Evolutionary conservation across 1,140 invertebrate genomes (phyloP).

Genomic region (Acromyrmex echinatior): DNA sequence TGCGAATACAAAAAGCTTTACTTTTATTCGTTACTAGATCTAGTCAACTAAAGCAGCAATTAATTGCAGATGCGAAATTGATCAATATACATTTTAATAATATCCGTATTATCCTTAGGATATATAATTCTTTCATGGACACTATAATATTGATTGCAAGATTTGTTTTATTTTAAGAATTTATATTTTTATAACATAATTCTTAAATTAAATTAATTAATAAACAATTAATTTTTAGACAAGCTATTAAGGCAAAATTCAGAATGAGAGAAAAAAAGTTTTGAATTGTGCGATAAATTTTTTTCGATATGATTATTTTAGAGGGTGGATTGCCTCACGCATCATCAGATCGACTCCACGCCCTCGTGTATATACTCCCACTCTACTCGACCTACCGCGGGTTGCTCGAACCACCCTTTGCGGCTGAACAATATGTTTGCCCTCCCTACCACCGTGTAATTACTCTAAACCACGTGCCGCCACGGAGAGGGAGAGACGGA

Average conservation of each 20-base stretch:
- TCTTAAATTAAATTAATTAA: background rate
- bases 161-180: background rate
- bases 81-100: background rate
- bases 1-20: background rate
- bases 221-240: background rate
- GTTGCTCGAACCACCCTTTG: slow-evolving; percentile 69
- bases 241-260: background rate
- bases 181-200: background rate
- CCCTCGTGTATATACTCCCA: slow-evolving; percentile 72
- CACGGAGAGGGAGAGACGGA: slow-evolving; percentile 35
- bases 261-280: slow-evolving; percentile 1
- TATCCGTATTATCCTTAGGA: background rate
- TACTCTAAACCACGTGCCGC: slow-evolving; percentile 82
- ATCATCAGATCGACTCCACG: slow-evolving; percentile 81
- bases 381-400: slow-evolving; percentile 69
- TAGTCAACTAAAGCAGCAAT: background rate
- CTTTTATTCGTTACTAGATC: background rate
- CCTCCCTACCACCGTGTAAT: slow-evolving; percentile 76
- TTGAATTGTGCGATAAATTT: slow-evolving; percentile 3
- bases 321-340: slow-evolving; percentile 77
- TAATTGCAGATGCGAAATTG: background rate
- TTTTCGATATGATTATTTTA: slow-evolving; percentile 28
- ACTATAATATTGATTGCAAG: background rate
- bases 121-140: background rate
- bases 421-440: slow-evolving; percentile 80